phyloP scores from a whole-genome alignment of 2,888 invertebrate species.

The Scotopteryx bipunctaria region DNA sequence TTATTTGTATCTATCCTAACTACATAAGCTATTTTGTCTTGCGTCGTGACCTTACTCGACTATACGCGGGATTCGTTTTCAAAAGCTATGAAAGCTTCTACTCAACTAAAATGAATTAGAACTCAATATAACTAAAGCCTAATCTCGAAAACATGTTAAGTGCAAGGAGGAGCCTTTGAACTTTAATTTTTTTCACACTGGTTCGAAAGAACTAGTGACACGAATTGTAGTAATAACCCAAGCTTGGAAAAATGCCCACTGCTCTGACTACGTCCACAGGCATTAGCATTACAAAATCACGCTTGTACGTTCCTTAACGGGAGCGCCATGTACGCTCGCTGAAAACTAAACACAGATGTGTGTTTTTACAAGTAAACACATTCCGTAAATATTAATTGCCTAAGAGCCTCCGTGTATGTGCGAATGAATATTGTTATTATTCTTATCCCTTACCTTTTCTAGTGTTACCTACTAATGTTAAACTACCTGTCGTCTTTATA shows the following conservation, averaged over 20 bases:
- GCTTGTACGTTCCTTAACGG: slow-evolving; percentile 35
- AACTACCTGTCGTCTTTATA: too few relatives aligned
- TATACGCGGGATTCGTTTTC: too few relatives aligned
- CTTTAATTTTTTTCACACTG: not conserved
- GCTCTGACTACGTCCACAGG: slow-evolving; percentile 10
- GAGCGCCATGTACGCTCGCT: slow-evolving; percentile 33
- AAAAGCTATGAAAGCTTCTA: too few relatives aligned
- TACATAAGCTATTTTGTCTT: too few relatives aligned
- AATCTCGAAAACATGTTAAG: too few relatives aligned
- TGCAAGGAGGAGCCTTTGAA: too few relatives aligned
- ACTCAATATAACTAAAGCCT: too few relatives aligned
- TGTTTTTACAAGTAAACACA: slow-evolving; percentile 24
- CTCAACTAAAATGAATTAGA: too few relatives aligned
- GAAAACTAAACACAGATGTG: slow-evolving; percentile 40
- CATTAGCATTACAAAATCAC: slow-evolving; percentile 45
- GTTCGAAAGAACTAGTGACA: too few relatives aligned
- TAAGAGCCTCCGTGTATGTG: slow-evolving; percentile 7
- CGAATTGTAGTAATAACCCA: too few relatives aligned
- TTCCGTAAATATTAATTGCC: slow-evolving; percentile 22
- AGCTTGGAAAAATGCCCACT: not conserved
- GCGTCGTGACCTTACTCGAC: too few relatives aligned
- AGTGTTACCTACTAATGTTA: slow-evolving; percentile 1
- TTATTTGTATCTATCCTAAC: too few relatives aligned
- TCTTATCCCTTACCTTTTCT: not conserved
- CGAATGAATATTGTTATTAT: slow-evolving; percentile 5